These are phyloP conservation scores for Perizoma flavofasciatum DNA, from an alignment of 2,888 invertebrate genomes.

Conservation along the genomic window DNA sequence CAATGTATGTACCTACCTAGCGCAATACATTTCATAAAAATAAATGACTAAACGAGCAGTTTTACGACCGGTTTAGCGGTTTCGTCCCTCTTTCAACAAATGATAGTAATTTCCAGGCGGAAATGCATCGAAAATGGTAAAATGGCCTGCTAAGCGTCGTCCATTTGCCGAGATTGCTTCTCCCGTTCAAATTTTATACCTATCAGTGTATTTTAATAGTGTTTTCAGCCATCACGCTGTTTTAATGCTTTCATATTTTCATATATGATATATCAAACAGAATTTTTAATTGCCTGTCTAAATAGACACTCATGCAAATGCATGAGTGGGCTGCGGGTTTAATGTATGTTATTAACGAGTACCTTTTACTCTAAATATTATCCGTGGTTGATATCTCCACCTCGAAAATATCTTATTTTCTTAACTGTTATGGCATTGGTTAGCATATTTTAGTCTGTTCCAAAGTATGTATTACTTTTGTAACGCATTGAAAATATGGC, in stretches of 20 bases:
- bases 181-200: conserved; percentile 67
- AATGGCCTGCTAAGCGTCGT: conserved; percentile 77
- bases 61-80: conserved; percentile 59
- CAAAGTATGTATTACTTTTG: conserved; percentile 38
- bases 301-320: no score
- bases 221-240: conserved; percentile 29
- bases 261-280: conserved; percentile 25
- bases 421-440: conserved; percentile 29
- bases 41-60: conserved; percentile 50
- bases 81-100: conserved; percentile 73
- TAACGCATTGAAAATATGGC: conserved; percentile 19
- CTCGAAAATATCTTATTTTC: conserved; percentile 32
- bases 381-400: not conserved
- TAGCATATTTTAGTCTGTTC: conserved; percentile 8
- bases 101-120: conserved; percentile 78
- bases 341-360: not conserved
- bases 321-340: not conserved
- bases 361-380: not conserved
- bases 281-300: conserved; percentile 19
- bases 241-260: conserved; percentile 16
- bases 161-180: conserved; percentile 75
- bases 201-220: conserved; percentile 52
- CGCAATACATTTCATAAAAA: conserved; percentile 16
- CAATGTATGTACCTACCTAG: not conserved
- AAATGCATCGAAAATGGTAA: conserved; percentile 79